phyloP scores from a whole-genome alignment of 2,113 vertebrate genomes.

The Syngnathus scovelli region DNA sequence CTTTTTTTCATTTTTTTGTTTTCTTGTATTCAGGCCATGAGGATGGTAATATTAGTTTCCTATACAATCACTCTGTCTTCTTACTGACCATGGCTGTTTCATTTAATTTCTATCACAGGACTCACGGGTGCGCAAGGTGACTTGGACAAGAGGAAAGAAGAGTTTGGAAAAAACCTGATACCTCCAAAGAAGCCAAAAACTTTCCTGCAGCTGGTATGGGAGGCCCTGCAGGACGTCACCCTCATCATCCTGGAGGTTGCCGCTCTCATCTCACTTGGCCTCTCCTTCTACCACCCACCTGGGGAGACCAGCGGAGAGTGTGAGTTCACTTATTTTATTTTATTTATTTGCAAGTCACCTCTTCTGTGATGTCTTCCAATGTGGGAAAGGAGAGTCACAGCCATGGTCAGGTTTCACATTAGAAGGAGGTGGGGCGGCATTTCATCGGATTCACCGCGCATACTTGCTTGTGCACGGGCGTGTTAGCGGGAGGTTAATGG shows the following conservation, averaged over 20 bases:
- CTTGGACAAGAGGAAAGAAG: constrained; percentile 92
- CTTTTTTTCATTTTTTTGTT: neutral
- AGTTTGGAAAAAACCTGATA: constrained; percentile 96
- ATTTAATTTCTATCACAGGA: constrained; percentile 66
- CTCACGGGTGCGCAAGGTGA: constrained; percentile 82
- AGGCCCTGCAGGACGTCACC: constrained; percentile 96
- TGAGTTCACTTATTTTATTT: constrained; percentile 54
- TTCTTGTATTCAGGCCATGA: neutral
- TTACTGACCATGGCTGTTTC: neutral
- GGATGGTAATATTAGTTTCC: neutral
- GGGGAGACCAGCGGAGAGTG: constrained; percentile 81
- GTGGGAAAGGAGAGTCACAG: neutral
- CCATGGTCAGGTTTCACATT: neutral
- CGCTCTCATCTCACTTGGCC: constrained; percentile 93
- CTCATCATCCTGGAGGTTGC: constrained; percentile 98
- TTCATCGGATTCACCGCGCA: constrained; percentile 36
- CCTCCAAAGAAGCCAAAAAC: constrained; percentile 99
- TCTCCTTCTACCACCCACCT: constrained; percentile 95
- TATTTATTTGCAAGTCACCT: neutral
- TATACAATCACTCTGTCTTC: neutral
- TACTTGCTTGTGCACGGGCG: neutral
- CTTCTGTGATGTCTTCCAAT: neutral
- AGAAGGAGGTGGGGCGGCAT: constrained; percentile 8
- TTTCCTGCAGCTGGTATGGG: constrained; percentile 98
- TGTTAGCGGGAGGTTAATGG: constrained; percentile 64